Base-by-base conservation (phyloP, 2,888 invertebrate species). In the Drosophila cognata region DNA sequence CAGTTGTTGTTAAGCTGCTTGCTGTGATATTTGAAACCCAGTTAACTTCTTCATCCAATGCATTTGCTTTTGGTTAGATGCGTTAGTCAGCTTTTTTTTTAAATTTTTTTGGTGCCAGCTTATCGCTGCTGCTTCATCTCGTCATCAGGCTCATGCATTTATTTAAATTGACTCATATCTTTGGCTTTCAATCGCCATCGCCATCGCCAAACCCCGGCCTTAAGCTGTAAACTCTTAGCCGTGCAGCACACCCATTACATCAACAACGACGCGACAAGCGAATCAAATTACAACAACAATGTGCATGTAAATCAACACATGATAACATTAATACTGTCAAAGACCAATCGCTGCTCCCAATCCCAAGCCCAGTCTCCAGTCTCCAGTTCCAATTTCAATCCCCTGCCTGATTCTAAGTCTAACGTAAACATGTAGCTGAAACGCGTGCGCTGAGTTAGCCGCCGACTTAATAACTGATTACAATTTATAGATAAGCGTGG, bases 381-480 rank as follows among this genome's bases (percentile, higher is more conserved):
- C 36, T 16, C 46, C 46, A 46, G 46, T 25, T 46, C 46, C 46
- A 46, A 46, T 55, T 53, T 29, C 46, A 62, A 59, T 25, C 64
- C 55, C 41, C 61, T 29, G 55, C 52, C 52, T 46, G 61, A 71
- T 55, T 62, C 79, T 43, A 61, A 56, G 55, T 41, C 56, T 21
- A 56, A 69, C 52, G 51, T 66, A 52, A 43, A 71, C 57, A 51
- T 46, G 46, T 51, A 59, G 41, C 53, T 50, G 50, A 16, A 72
- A 73, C 87, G 87, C 89, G 87, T 86, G 87, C 79, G 81, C 60
- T 25, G 59, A 70, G 61, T 65, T 78, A 74, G 73, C 50, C 68
- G 69, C 64, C 48, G 72, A 78, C 84, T 92, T 92, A 91, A 91
- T 91, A 91, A 89, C 91, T 91, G 91, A 91, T 91, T 87, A 92